Base-by-base conservation (phyloP, 2,113 vertebrate species). In the Malaclemys terrapin region DNA sequence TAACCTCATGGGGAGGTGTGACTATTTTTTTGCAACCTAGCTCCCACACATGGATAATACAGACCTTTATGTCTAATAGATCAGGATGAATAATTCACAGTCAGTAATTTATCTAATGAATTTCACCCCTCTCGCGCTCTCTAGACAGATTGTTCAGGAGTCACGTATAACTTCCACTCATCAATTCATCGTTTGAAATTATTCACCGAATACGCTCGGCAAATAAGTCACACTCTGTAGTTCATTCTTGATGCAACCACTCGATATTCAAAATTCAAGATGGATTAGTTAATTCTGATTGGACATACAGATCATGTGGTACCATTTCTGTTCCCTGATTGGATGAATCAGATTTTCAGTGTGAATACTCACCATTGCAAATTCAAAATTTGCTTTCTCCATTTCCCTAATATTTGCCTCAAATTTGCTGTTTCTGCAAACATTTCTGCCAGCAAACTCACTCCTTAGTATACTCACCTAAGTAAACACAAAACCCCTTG, bases 361-460 rank as follows among this genome's bases (percentile, higher is more conserved):
- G 84, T 80, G 92, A 96, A 91, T 3, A 93, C 84, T 59, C 88
- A 94, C 31, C 62, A 91, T 90, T 87, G 93, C 82, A 91, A 95
- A 96, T 80, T 87, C 95, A 91, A 91, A 85, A 93, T 96, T 92
- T 92, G 93, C 88, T 95, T 93, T 89, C 93, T 16, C 2, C 57
- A 92, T 93, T 76, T 89, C 94, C 91, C 84, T 95, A 57, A 96
- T 96, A 96, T 95, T 96, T 94, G 94, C 88, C 96, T 97, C 97
- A 89, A 93, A 96, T 95, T 1, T 3, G 76, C 54, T 75, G 75
- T 93, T 94, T 94, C 94, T 95, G 89, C 85, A 87, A 94, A 91
- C 81, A 84, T 91, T 93, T 84, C 93, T 94, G 84, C 93, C 50
- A 80, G 89, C 93, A 97, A 96, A 95, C 45, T 91, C 94, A 29